Percentiles rank a stretch among this genome's conserved stretches.
Conservation (phyloP, 2,888 invertebrate species). For the Mythimna vitellina region DNA sequence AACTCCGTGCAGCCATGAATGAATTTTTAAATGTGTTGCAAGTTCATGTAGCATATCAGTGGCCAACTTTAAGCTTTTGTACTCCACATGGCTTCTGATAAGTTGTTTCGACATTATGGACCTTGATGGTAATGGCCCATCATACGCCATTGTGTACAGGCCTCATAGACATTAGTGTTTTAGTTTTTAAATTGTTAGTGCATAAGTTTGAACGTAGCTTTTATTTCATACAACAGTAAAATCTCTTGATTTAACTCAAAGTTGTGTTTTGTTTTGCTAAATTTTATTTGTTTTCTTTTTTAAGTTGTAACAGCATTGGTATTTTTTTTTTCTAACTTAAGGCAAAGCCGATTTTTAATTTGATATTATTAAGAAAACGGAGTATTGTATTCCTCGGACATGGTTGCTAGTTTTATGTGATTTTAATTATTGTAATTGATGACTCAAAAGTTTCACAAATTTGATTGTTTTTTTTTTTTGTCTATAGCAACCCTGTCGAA, state of each 20-base stretch:
- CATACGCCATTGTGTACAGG: conserved; percentile 33
- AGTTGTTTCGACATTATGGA: background rate
- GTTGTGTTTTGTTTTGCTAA: conserved; percentile 77
- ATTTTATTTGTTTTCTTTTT: conserved; percentile 72
- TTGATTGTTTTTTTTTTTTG: conserved; percentile 20
- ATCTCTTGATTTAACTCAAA: conserved; percentile 61
- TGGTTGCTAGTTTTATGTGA: conserved; percentile 48
- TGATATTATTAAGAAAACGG: conserved; percentile 52
- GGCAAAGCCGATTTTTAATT: conserved; percentile 60
- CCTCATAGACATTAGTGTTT: conserved; percentile 52
- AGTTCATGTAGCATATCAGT: conserved; percentile 34
- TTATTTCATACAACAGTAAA: conserved; percentile 54
- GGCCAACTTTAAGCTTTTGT: conserved; percentile 4
- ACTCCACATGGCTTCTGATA: conserved; percentile 19
- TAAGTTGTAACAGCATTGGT: conserved; percentile 48
- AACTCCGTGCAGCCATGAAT: conserved; percentile 3
- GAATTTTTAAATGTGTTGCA: conserved; percentile 10
- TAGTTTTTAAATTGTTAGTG: conserved; percentile 62
- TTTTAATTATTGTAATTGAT: conserved; percentile 43
- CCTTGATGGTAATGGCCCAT: background rate
- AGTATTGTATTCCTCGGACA: conserved; percentile 35
- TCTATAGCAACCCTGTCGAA: conserved; percentile 34
- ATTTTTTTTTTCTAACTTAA: conserved; percentile 48
- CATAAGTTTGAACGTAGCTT: conserved; percentile 62
- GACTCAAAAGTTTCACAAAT: conserved; percentile 46